phyloP scores from a whole-genome alignment of 2,888 invertebrate species.

The Euzophera pinguis region DNA sequence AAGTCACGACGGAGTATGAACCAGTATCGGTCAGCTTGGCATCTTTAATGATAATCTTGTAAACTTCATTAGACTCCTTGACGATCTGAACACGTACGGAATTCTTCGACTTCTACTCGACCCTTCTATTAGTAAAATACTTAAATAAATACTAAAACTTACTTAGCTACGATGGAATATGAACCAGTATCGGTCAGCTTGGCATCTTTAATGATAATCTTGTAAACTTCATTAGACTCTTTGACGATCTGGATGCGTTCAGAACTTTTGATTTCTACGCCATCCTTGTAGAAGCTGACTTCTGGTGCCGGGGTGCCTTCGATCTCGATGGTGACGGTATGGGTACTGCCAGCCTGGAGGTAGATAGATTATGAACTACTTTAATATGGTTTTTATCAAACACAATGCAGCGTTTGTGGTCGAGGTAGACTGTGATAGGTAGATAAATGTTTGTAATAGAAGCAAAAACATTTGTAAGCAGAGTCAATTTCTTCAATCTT shows the following conservation, averaged over 20 bases:
- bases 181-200: conserved; percentile 90
- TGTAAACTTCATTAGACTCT: conserved; percentile 84
- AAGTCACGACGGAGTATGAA: conserved; percentile 91
- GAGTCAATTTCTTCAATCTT: no score
- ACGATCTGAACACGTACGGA: conserved; percentile 86
- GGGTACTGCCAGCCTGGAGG: conserved; percentile 80
- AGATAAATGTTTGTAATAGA: no score
- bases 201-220: conserved; percentile 85
- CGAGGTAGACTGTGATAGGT: no score
- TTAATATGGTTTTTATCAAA: no score
- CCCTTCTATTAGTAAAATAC: conserved; percentile 83
- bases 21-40: conserved; percentile 89
- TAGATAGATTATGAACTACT: no score
- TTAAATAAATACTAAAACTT: conserved; percentile 25
- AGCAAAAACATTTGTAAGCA: no score
- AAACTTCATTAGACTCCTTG: conserved; percentile 84
- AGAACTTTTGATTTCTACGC: conserved; percentile 86
- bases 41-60: conserved; percentile 85
- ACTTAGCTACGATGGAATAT: conserved; percentile 90
- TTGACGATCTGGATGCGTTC: conserved; percentile 86
- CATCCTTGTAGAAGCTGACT: conserved; percentile 93
- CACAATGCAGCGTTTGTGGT: no score
- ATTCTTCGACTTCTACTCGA: conserved; percentile 86
- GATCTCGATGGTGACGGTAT: conserved; percentile 89
- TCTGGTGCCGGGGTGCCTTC: conserved; percentile 91